phyloP scores from a whole-genome alignment of 2,888 invertebrate genomes.

The Dasypolia templi region DNA sequence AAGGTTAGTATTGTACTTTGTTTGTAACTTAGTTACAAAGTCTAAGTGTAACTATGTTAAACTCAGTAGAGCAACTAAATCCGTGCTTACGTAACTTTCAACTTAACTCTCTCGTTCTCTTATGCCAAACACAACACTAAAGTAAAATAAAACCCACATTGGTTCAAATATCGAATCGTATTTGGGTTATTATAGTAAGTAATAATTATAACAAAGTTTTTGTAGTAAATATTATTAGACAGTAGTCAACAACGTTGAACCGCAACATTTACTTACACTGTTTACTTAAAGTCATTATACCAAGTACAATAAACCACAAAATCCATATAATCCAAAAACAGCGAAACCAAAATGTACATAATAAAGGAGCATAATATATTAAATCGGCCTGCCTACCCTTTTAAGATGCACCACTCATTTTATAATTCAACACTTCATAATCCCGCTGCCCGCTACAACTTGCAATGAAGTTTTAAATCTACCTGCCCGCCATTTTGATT shows the following conservation, averaged over 20 bases:
- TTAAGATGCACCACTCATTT: constrained; percentile 66
- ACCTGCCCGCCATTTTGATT: constrained; percentile 82
- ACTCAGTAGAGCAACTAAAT: constrained; percentile 35
- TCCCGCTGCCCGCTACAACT: constrained; percentile 76
- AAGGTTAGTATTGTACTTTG: constrained; percentile 23
- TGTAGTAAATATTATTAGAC: background rate
- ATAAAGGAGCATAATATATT: constrained; percentile 63
- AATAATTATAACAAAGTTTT: background rate
- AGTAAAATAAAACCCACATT: background rate
- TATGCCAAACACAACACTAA: background rate
- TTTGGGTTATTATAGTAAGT: background rate
- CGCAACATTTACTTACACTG: constrained; percentile 18
- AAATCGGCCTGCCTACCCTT: constrained; percentile 61
- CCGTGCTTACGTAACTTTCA: constrained; percentile 19
- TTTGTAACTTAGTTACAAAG: constrained; percentile 39
- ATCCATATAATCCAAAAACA: constrained; percentile 45
- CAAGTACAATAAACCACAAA: constrained; percentile 39
- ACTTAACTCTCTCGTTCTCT: constrained; percentile 1
- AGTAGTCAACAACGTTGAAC: background rate
- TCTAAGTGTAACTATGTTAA: constrained; percentile 42
- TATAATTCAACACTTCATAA: constrained; percentile 79
- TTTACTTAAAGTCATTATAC: constrained; percentile 26
- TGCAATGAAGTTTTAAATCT: constrained; percentile 73
- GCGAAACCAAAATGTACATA: constrained; percentile 35
- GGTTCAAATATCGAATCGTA: background rate